Base-by-base conservation (phyloP, 2,888 invertebrate species). In the Spilosoma lubricipeda region DNA sequence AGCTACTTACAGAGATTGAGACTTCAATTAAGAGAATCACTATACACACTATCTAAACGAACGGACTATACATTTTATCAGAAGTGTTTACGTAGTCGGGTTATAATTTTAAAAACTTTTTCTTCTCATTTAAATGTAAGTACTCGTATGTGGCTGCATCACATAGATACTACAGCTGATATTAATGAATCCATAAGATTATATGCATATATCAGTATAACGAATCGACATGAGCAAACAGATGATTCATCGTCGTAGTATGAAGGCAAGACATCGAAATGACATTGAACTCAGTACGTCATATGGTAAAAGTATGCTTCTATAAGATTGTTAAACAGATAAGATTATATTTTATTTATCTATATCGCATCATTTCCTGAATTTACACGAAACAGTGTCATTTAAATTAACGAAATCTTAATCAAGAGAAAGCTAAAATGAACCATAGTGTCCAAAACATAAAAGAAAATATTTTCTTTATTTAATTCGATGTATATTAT, bases 261-360 rank as follows among this genome's bases (percentile, higher is more conserved):
- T 33, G 45, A 48, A 65, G 65, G 65, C 45, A 64, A 42, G 3
- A 59, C 39, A 18, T 67, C 42, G 39, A 56, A 67, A 67, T 59
- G 67, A 39, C 56, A 72, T 67, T 52, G n/a, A 23, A 71, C 64
- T 45, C 64, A 64, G 36, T 45, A 27, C 63, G 63, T 63, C 27
- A 42, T 63, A 45, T 27, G 20, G n/a, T 11, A 30, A 45, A 20
- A 52, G 42, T n/a, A 3, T 56, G n/a, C n/a, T n/a, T 52, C 7
- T 52, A n/a, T 56, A 56, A 56, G 30, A 64, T 64, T 64, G 5
- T 15, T 64, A 7, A 33, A 33, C 8, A 3, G 33, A 64, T 64
- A 3, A 30, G 64, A 30, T 33, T 64, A 33, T 18, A 3, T 64
- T 64, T 33, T 33, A 33, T 64, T 64, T 64, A 39, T 39, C 39